Conservation (phyloP, 1,140 invertebrate species). For the Drosophila quadrilineata region DNA sequence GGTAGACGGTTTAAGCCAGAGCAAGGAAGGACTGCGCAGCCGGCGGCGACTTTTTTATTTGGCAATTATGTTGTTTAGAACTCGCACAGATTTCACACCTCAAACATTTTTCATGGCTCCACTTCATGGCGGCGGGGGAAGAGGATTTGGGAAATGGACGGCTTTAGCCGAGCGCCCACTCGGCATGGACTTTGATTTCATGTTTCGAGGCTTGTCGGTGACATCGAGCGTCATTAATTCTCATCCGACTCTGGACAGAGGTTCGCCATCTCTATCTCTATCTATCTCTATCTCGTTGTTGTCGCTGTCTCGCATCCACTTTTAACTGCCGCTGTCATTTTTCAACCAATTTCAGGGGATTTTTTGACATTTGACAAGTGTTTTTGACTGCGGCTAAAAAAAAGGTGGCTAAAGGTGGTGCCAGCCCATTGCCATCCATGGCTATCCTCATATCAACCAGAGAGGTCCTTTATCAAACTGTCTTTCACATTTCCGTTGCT, state of each 20-base stretch:
- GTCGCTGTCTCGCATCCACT: no score
- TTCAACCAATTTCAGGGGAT: slow-evolving; percentile 58
- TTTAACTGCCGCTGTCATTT: slow-evolving; percentile 57
- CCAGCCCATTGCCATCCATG: background rate
- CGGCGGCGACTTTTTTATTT: slow-evolving; percentile 74
- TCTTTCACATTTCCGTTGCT: slow-evolving; percentile 6
- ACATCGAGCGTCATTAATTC: slow-evolving; percentile 79
- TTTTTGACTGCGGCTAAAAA: slow-evolving; percentile 60
- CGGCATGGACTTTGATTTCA: slow-evolving; percentile 61
- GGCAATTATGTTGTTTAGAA: slow-evolving; percentile 78
- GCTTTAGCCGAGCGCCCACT: no score
- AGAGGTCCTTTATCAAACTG: slow-evolving; percentile 29
- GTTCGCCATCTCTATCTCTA: background rate
- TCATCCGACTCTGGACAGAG: slow-evolving; percentile 6
- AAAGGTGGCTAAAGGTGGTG: slow-evolving; percentile 60
- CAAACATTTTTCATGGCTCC: slow-evolving; percentile 72
- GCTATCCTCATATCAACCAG: background rate
- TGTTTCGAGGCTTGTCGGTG: slow-evolving; percentile 77
- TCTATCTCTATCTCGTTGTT: no score
- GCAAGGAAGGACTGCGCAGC: slow-evolving; percentile 17
- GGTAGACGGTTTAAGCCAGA: slow-evolving; percentile 53
- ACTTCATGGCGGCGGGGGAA: no score
- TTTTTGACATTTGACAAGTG: slow-evolving; percentile 75
- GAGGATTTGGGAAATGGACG: no score
- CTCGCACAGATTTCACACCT: slow-evolving; percentile 69